Evolutionary conservation across 2,797 vertebrate species (phyloP).

Genomic region (Centropyge bicolor): DNA sequence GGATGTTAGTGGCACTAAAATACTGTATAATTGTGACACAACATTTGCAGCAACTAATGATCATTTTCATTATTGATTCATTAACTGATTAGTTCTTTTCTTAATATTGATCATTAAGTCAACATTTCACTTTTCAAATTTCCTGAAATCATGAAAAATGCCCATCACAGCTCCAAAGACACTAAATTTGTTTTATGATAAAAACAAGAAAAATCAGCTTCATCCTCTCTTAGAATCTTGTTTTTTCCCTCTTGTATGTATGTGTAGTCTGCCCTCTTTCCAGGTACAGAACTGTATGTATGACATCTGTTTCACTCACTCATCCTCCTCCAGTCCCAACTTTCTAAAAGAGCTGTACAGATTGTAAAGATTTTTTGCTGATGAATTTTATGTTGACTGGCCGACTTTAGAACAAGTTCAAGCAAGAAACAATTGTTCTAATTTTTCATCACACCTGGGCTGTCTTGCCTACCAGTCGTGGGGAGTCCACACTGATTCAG

Average conservation of each 20-base stretch:
- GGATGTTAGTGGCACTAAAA: neutral
- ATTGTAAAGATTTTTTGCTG: too few species aligned
- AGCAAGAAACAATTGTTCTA: neutral
- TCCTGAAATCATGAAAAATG: neutral
- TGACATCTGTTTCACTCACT: too few species aligned
- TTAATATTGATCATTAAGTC: neutral
- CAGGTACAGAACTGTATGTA: neutral
- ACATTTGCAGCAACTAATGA: neutral
- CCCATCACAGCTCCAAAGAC: too few species aligned
- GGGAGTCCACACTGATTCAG: neutral
- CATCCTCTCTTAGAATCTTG: neutral
- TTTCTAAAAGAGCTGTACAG: too few species aligned
- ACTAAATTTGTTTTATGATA: too few species aligned
- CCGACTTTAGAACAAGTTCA: neutral
- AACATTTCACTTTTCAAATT: neutral
- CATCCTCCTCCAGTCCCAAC: too few species aligned
- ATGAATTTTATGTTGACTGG: neutral
- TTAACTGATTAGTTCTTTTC: neutral
- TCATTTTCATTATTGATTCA: neutral
- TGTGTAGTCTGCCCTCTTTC: neutral
- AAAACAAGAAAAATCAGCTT: neutral
- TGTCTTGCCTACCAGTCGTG: conserved; percentile 1
- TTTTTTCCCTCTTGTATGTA: neutral
- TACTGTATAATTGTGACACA: too few species aligned
- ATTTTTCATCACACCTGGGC: neutral